Base-by-base conservation (phyloP, 2,113 vertebrate species). In the Anarrhichthys ocellatus region DNA sequence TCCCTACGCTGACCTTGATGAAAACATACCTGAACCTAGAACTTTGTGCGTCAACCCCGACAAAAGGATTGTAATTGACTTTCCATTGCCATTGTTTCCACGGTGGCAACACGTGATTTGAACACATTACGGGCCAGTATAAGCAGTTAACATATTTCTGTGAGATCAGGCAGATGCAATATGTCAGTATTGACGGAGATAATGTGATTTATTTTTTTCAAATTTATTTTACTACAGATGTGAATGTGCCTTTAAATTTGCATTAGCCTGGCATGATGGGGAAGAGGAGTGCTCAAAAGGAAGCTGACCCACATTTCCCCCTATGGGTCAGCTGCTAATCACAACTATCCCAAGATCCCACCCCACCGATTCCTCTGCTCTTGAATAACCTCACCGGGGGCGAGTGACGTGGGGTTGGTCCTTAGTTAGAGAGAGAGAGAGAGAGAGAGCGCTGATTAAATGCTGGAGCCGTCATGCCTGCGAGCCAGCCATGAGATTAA, bases 361-460 rank as follows among this genome's bases (percentile, higher is more conserved):
- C 72, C 67, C 79, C 82, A 94, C 95, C 94, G 95, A 96, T 96
- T 97, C 97, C 89, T 93, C 89, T 94, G 95, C 96, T 97, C 96
- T 97, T 98, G 97, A 98, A 98, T 98, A 98, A 98, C 97, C 98
- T 98, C 95, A 98, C 97, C 96, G 95, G 97, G 97, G 97, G 97
- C 97, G 92, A 96, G 96, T 80, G 88, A 92, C 66, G 72, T 82
- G 54, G 58, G 36, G 0, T 2, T 24, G 40, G 40, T 96, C 95
- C 96, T 97, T 99, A 98, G 97, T 97, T 97, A 97, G 97, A 96
- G 80, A 71, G 85, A 74, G 86, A 74, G 73, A 82, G 84, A 36
- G 44, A 72, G 75, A 76, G 27, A 76, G 69, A 67, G 74, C 65
- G 83, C 97, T 99, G 99, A 99, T 99, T 99, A 99, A 99, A 99